A percentile compares a stretch with the other conserved stretches of the same genome.
phyloP scores from a whole-genome alignment of 2,113 vertebrate species.

The Hemibagrus wyckioides region DNA sequence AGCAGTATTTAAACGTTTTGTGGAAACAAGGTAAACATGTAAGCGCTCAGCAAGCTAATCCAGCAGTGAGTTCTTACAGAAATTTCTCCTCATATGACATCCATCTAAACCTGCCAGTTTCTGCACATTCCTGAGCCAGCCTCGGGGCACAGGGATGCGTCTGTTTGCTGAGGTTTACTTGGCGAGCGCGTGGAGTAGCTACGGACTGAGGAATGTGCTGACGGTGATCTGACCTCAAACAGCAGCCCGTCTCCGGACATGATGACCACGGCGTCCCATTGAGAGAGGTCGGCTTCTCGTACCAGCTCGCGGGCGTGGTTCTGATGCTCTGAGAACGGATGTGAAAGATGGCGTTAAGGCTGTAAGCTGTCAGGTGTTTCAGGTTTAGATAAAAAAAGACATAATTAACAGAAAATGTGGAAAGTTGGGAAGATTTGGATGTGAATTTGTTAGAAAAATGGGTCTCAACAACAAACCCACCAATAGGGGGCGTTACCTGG shows the following conservation, averaged over 20 bases:
- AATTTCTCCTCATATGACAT: neutral
- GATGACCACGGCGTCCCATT: constrained; percentile 82
- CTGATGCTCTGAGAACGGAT: constrained; percentile 71
- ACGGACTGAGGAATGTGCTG: neutral
- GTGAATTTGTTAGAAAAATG: neutral
- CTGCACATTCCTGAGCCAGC: constrained; percentile 23
- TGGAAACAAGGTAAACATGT: neutral
- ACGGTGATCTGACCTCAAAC: constrained; percentile 75
- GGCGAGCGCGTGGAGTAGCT: neutral
- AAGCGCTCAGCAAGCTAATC: neutral
- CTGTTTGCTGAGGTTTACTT: constrained; percentile 17
- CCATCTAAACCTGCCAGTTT: neutral
- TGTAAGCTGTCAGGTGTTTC: neutral
- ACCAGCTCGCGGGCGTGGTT: constrained; percentile 86
- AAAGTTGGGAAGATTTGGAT: neutral
- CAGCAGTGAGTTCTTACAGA: neutral
- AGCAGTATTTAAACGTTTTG: neutral
- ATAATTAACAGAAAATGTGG: neutral
- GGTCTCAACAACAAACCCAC: neutral
- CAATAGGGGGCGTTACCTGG: neutral
- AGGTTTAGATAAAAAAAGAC: neutral
- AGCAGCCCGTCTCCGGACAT: constrained; percentile 88
- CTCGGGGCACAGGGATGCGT: neutral
- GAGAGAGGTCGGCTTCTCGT: constrained; percentile 74
- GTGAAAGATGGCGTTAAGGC: neutral